Percentiles rank a stretch among this genome's conserved stretches.
phyloP scores from a whole-genome alignment of 2,113 vertebrate genomes.

The Arizona elegans region DNA sequence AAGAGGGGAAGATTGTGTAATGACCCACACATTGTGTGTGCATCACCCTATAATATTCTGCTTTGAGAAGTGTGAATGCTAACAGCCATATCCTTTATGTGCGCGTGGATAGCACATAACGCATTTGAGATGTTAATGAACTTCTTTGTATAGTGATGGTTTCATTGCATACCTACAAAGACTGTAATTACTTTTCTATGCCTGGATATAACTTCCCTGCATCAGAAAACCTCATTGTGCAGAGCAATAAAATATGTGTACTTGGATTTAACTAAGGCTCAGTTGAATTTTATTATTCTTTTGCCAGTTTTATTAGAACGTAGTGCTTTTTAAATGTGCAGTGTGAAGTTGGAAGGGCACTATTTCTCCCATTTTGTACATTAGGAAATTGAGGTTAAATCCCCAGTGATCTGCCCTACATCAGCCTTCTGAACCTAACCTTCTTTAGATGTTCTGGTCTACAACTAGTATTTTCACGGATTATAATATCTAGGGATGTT shows the following conservation, averaged over 20 bases:
- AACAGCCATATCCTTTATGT: not conserved
- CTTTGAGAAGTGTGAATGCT: not conserved
- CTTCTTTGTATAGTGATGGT: not conserved
- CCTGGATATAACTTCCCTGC: not conserved
- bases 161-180: not conserved
- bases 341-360: not conserved
- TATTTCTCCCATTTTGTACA: not conserved
- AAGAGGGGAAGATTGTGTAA: not conserved
- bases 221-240: not conserved
- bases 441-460: not conserved
- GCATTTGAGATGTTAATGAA: not conserved
- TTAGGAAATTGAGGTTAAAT: not conserved
- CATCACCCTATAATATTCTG: not conserved
- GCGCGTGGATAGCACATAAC: too few relatives aligned
- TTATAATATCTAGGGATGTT: not conserved
- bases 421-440: not conserved
- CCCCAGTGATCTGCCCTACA: not conserved
- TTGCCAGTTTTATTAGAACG: not conserved
- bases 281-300: not conserved
- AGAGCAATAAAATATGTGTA: not conserved
- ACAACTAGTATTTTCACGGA: not conserved
- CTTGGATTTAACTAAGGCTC: constrained; percentile 3
- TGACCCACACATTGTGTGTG: not conserved
- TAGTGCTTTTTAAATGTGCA: not conserved
- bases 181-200: not conserved